phyloP scores from a whole-genome alignment of 2,113 vertebrate species.

The Spheniscus mendiculus region DNA sequence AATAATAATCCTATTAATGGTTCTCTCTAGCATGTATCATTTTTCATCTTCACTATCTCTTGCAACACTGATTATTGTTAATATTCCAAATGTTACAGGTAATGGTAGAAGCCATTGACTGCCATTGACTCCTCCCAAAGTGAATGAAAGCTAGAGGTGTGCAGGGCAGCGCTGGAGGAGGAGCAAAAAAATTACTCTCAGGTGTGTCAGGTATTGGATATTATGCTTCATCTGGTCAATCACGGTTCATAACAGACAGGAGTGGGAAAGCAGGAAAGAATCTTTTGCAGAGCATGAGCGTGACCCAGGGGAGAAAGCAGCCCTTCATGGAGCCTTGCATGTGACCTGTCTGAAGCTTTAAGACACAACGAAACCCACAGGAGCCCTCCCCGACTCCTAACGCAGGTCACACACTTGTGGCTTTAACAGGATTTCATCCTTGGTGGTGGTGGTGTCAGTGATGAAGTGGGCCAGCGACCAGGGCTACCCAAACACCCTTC shows the following conservation, averaged over 20 bases:
- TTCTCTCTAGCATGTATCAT: neutral
- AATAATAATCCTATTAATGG: neutral
- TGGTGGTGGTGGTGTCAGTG: neutral
- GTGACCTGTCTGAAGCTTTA: neutral
- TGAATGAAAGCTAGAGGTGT: neutral
- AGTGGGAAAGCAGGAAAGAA: neutral
- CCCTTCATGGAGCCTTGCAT: neutral
- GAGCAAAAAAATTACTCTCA: neutral
- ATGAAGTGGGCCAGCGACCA: neutral
- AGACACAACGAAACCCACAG: neutral
- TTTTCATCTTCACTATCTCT: neutral
- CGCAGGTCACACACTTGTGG: fast-evolving
- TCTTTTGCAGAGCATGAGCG: neutral
- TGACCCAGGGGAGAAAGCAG: neutral
- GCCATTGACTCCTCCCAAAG: neutral
- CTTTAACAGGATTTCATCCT: neutral
- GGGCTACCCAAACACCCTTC: neutral
- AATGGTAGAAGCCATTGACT: neutral
- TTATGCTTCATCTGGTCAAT: neutral
- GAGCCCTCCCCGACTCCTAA: neutral
- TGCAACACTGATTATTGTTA: neutral
- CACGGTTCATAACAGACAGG: fast-evolving
- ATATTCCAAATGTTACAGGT: neutral
- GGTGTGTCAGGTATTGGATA: neutral
- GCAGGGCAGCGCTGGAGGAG: neutral